A percentile compares a stretch with the other conserved stretches of the same genome.
Evolutionary conservation across 2,797 vertebrate species (phyloP).

Genomic region (Macropus fuliginosus): DNA sequence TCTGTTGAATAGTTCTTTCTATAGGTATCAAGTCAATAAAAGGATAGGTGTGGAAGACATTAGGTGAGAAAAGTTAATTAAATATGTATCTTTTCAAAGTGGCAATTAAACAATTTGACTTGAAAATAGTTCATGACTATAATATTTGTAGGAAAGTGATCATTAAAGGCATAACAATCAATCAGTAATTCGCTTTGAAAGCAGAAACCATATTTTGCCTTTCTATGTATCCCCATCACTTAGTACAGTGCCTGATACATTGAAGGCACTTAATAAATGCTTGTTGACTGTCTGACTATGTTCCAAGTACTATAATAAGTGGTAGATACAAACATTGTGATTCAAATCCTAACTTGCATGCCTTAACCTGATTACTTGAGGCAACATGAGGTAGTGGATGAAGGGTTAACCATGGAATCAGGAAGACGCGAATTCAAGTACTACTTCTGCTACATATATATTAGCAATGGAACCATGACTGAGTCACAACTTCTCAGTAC

Average conservation of each 20-base stretch:
- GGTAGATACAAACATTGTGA: background rate
- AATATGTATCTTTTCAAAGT: background rate
- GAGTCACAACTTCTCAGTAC: background rate
- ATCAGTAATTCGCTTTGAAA: background rate
- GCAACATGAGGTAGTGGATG: background rate
- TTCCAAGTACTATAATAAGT: background rate
- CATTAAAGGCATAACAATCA: background rate
- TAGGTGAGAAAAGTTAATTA: slow-evolving; percentile 19
- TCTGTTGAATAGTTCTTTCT: background rate
- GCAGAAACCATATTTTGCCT: background rate
- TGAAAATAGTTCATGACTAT: slow-evolving; percentile 60
- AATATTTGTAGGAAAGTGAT: background rate
- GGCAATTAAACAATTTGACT: slow-evolving; percentile 46
- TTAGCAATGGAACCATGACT: background rate
- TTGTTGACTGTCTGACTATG: background rate
- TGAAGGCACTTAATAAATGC: background rate
- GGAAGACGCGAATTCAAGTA: background rate
- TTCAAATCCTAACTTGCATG: background rate
- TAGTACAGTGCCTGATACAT: background rate
- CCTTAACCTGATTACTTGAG: background rate
- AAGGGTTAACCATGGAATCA: background rate
- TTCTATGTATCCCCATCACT: background rate
- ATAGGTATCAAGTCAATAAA: background rate
- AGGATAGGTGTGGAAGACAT: background rate
- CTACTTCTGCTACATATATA: background rate